Base-by-base conservation (phyloP, 1,140 invertebrate genomes). In the Probaryconus sp. region DNA sequence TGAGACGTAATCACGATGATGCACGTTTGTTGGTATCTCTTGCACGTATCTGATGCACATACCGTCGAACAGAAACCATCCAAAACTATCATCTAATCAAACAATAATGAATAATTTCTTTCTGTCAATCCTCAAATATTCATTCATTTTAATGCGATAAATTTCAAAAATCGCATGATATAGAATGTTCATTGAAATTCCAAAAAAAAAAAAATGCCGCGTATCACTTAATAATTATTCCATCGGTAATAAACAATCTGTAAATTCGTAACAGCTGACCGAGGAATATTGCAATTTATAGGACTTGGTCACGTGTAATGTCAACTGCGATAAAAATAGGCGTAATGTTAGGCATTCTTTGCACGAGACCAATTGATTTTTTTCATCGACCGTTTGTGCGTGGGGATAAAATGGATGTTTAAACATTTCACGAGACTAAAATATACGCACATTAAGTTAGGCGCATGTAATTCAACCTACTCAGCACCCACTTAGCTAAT, bases 1-100 rank as follows among this genome's bases (percentile, higher is more conserved):
- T 60, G 47, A 30, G 30, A 45, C 65, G 31, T 47, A 63, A 61
- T 63, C 40, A 63, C 67, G 56, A 63, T 70, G 67, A 70, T 70
- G 42, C 42, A 55, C 50, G 67, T 70, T 70, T 50, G 33, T 21
- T 33, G n/a, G 38, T 50, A 51, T 53, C 48, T 40, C 17, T 14
- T 16, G 4, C n/a, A 26, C 37, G 10, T 63, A 63, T 63, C 60
- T 63, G 45, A 70, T 43, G 48, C 31, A 38, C 56, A 13, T 53
- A 69, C 61, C n/a, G n/a, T n/a, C n/a, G n/a, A n/a, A n/a, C 65
- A 56, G 14, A 17, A 28, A 10, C 24, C 33, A 38, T 18, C 42
- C 55, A 53, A 60, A 45, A 31, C 31, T 42, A 35, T 45, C 11
- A 28, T 45, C 38, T 35, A 35, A 7, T 18, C 65, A 45, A 50